These are phyloP conservation scores for Mirza zaza DNA, from an alignment of 2,113 vertebrate species.

Conservation along the genomic window DNA sequence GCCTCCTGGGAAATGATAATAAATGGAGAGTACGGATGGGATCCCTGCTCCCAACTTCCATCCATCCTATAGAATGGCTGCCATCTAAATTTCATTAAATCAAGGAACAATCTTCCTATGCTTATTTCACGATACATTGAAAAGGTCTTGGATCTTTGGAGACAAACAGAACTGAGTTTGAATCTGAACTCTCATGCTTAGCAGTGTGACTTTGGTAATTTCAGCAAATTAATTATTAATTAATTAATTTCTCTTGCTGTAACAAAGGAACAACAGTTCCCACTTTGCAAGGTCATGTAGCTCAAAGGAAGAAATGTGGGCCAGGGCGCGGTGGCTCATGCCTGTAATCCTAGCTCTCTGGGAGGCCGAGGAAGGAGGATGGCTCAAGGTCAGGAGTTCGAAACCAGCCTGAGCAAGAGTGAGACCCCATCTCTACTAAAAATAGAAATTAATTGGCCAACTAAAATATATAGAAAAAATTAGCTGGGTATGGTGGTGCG, in stretches of 20 bases:
- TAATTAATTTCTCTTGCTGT: neutral
- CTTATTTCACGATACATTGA: neutral
- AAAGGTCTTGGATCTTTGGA: neutral
- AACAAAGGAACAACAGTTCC: no score
- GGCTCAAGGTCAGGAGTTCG: no score
- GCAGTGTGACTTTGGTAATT: neutral
- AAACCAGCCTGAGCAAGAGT: no score
- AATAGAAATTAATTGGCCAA: no score
- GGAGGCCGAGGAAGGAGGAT: no score
- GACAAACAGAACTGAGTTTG: neutral
- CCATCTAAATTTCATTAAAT: neutral
- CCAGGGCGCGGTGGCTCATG: no score
- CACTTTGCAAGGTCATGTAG: no score
- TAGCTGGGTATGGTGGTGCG: no score
- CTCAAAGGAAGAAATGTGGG: neutral
- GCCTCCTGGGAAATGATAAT: neutral
- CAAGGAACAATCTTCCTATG: neutral
- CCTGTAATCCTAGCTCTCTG: no score
- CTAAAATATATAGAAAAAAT: no score
- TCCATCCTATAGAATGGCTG: neutral
- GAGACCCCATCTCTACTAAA: no score
- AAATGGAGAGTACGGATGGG: neutral
- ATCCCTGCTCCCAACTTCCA: neutral
- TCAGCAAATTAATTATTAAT: neutral
- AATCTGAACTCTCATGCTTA: neutral